Evolutionary conservation across 2,797 vertebrate species (phyloP), one percentile per base, ranked within the genome.

Genomic region (Podarcis lilfordi): DNA sequence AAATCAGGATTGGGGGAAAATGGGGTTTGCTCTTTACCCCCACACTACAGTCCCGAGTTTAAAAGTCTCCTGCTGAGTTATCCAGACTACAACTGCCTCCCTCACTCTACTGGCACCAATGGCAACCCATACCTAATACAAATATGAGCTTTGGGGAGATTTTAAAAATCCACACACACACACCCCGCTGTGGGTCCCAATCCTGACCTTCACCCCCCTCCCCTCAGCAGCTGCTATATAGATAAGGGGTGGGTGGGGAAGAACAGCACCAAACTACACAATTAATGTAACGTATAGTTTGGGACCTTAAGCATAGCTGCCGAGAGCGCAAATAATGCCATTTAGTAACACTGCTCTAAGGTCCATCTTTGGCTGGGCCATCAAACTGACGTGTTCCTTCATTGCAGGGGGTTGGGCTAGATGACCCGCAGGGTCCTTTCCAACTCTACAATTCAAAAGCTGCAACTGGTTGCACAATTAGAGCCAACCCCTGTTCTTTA

Each of bases 401-500:
- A 55, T 13, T 55, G 50, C 50, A 55, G 50, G 13, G 50, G 4
- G 50, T 15, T 55, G 50, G 50, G 13, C 50, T 15, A 15, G 50
- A 55, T 55, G 50, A 15, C 50, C 50, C 50, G 13, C 50, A 55
- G 50, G 50, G 50, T 55, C 50, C 13, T 13, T 15, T 15, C 50
- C 50, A 55, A 55, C 50, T 15, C 50, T 4, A 55, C 50, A 55
- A 55, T 85, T 88, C 85, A 93, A n/a, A 64, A 27, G 43, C 80
- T 90, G 10, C 10, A 23, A 50, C 66, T 43, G 27, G 74, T 8
- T 55, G 3, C 21, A 10, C 88, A 2, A 5, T 96, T 96, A 96
- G 80, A 90, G 83, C 94, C 95, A 96, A 9, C 96, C 95, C 80
- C 92, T 91, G 89, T 86, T 95, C 90, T 91, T 75, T 71, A 95